Percentiles rank a stretch among this genome's conserved stretches.
Conservation (phyloP, 2,888 invertebrate species). For the Cremastobaeus sp. region DNA sequence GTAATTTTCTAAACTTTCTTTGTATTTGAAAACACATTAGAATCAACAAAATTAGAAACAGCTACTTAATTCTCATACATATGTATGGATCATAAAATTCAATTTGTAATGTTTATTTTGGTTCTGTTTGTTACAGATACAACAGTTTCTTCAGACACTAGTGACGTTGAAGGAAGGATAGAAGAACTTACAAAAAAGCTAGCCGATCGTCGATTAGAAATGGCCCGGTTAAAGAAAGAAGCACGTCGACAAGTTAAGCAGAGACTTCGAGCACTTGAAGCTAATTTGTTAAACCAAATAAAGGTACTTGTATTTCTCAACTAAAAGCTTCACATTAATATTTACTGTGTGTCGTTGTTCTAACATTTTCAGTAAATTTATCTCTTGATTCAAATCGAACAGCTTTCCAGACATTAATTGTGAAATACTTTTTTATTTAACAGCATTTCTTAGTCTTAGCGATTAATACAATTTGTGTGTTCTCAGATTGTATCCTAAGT, state of each 20-base stretch:
- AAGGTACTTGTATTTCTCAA: slow-evolving; percentile 66
- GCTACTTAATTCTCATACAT: neutral
- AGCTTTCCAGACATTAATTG: too few species aligned
- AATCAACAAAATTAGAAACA: too few species aligned
- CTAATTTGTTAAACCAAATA: slow-evolving; percentile 75
- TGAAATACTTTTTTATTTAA: neutral
- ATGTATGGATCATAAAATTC: neutral
- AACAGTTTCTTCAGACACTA: slow-evolving; percentile 75
- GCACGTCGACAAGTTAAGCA: slow-evolving; percentile 75
- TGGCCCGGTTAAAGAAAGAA: slow-evolving; percentile 74
- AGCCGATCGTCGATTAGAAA: slow-evolving; percentile 74
- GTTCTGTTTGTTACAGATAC: too few species aligned
- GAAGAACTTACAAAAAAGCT: slow-evolving; percentile 75
- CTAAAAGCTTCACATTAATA: neutral
- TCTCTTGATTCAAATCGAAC: too few species aligned
- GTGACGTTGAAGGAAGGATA: slow-evolving; percentile 76
- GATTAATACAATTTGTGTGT: too few species aligned
- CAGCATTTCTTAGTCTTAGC: too few species aligned
- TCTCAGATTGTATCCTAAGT: too few species aligned
- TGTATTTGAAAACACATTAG: too few species aligned
- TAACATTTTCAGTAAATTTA: too few species aligned
- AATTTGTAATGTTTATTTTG: too few species aligned
- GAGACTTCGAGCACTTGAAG: slow-evolving; percentile 73
- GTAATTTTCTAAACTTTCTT: too few species aligned
- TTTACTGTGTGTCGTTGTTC: too few species aligned